phyloP scores from a whole-genome alignment of 1,140 invertebrate species.

The Meloidogyne exigua region DNA sequence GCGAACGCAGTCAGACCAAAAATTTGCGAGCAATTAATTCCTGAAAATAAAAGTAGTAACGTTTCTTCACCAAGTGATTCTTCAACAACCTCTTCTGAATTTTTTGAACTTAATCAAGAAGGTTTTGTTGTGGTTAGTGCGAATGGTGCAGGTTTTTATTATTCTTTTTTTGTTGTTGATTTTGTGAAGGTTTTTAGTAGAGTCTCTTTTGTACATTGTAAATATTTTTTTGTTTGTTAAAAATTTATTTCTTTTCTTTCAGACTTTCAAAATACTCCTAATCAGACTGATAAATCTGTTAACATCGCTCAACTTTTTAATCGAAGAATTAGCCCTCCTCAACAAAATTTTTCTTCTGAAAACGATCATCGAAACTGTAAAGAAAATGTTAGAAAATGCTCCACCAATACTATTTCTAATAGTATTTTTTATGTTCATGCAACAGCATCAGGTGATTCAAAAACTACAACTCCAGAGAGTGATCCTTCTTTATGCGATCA shows the following conservation, averaged over 20 bases:
- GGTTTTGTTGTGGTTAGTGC: conserved; percentile 1
- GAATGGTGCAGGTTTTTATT: neutral
- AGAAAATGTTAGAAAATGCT: neutral
- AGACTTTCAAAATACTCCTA: neutral
- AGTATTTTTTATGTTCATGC: neutral
- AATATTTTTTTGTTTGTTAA: neutral
- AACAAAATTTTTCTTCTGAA: neutral
- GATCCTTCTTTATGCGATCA: neutral
- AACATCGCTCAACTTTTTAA: neutral
- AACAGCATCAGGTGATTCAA: neutral
- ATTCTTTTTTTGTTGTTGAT: too few species aligned
- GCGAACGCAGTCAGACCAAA: conserved; percentile 16
- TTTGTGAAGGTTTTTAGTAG: neutral
- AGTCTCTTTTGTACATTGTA: neutral
- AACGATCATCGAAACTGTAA: neutral
- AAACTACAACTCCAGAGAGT: neutral
- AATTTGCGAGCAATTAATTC: conserved; percentile 12
- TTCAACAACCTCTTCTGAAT: neutral
- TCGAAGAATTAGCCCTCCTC: neutral
- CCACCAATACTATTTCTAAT: neutral
- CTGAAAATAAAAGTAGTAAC: neutral
- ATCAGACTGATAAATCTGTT: neutral
- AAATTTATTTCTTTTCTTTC: neutral
- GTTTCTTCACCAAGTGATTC: neutral
- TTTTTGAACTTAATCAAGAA: neutral